Conservation (phyloP, 2,888 invertebrate species). For the Baccha elongata region DNA sequence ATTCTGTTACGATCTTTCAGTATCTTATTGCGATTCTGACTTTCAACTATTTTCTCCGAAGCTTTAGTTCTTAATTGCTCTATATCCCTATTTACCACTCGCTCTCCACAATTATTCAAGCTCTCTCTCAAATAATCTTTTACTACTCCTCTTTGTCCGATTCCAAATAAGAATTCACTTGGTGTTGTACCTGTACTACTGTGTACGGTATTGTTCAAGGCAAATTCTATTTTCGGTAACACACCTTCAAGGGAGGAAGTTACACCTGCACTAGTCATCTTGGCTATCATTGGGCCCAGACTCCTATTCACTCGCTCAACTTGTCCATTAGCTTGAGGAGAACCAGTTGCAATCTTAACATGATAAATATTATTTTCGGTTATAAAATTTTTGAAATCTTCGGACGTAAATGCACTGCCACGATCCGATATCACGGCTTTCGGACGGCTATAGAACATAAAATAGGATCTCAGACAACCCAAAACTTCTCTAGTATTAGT, state of each 20-base stretch:
- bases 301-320: conserved; percentile 23
- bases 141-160: conserved; percentile 74
- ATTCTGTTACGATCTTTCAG: conserved; percentile 17
- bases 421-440: conserved; percentile 30
- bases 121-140: conserved; percentile 66
- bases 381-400: conserved; percentile 19
- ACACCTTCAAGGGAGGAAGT: neutral
- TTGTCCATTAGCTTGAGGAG: conserved; percentile 47
- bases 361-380: conserved; percentile 30
- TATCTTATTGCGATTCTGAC: conserved; percentile 26
- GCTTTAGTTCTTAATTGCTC: conserved; percentile 16
- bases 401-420: conserved; percentile 33
- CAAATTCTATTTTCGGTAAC: neutral
- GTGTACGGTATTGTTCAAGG: neutral
- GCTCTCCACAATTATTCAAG: conserved; percentile 44
- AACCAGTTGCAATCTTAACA: conserved; percentile 31
- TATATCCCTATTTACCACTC: conserved; percentile 6
- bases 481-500: conserved; percentile 41
- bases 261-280: conserved; percentile 17
- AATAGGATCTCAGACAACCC: conserved; percentile 33
- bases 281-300: no score
- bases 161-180: conserved; percentile 75
- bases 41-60: conserved; percentile 15
- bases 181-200: conserved; percentile 75
- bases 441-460: conserved; percentile 20